These are phyloP conservation scores for Neosilurus hyrtlii DNA, from an alignment of 2,797 vertebrate species.

Conservation along the genomic window DNA sequence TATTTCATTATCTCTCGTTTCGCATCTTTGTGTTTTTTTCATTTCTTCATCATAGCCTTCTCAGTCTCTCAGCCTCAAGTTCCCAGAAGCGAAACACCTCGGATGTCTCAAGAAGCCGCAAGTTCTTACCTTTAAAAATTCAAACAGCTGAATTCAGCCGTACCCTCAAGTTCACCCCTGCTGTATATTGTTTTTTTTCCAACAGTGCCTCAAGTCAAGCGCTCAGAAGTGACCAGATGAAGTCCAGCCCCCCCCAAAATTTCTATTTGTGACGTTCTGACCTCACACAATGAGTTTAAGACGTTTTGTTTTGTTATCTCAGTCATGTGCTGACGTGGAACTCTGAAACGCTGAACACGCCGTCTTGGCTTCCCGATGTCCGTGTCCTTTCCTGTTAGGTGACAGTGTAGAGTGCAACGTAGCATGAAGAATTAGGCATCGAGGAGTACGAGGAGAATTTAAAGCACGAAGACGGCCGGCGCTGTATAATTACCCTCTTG, in stretches of 20 bases:
- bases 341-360: neutral
- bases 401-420: constrained; percentile 36
- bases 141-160: neutral
- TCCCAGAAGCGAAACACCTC: neutral
- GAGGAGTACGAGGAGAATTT: constrained; percentile 49
- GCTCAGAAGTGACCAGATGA: neutral
- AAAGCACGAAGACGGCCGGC: constrained; percentile 28
- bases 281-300: neutral
- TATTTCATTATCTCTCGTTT: constrained; percentile 45
- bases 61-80: neutral
- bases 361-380: constrained; percentile 15
- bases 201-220: neutral
- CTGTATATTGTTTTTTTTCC: neutral
- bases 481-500: constrained; percentile 36
- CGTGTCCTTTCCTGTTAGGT: constrained; percentile 51
- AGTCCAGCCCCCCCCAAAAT: neutral
- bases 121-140: neutral
- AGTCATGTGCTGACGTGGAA: neutral
- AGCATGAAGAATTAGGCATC: constrained; percentile 49
- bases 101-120: neutral
- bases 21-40: constrained; percentile 10
- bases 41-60: neutral
- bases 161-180: neutral
- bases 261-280: neutral
- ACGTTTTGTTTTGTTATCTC: neutral